phyloP scores from a whole-genome alignment of 2,797 vertebrate genomes.

The Phaenicophaeus curvirostris region DNA sequence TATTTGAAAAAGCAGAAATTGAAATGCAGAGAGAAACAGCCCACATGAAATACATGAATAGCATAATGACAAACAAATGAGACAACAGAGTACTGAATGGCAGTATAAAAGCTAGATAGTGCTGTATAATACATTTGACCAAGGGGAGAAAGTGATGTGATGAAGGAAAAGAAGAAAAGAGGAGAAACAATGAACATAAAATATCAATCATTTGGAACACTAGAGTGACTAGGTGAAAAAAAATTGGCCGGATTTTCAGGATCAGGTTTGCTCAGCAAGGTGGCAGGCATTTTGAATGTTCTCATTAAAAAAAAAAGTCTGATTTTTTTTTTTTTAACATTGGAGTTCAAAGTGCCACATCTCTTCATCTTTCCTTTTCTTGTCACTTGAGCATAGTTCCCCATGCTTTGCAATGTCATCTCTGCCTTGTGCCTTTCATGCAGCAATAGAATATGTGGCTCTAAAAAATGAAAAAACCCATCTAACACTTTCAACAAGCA shows the following conservation, averaged over 20 bases:
- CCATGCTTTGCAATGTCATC: background rate
- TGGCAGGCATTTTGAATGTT: background rate
- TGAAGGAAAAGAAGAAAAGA: background rate
- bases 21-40: background rate
- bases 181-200: background rate
- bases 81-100: background rate
- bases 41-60: background rate
- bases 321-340: background rate
- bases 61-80: background rate
- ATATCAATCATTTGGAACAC: background rate
- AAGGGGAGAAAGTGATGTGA: background rate
- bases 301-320: background rate
- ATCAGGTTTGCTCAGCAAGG: background rate
- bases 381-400: background rate
- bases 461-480: background rate
- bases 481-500: background rate
- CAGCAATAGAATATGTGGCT: background rate
- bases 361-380: background rate
- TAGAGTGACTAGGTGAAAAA: background rate
- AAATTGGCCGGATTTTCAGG: background rate
- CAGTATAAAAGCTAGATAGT: background rate
- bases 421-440: background rate
- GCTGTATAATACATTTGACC: fast-evolving
- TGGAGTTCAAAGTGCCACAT: background rate
- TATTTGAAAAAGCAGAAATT: background rate